Evolutionary conservation across 1,140 invertebrate genomes (phyloP).

Genomic region (Ips nitidus): DNA sequence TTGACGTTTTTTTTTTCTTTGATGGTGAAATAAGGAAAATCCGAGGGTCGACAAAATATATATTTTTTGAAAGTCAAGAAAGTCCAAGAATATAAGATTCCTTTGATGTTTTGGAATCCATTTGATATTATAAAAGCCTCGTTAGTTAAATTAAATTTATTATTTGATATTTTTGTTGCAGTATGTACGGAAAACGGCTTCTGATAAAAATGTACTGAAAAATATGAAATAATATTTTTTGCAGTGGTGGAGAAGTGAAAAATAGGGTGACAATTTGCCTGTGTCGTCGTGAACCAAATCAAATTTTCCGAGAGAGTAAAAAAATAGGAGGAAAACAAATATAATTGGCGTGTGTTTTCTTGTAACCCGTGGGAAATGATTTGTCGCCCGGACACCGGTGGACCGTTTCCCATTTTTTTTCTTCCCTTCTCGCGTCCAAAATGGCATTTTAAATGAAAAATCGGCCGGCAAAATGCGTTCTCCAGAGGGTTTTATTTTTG

Average conservation of each 20-base stretch:
- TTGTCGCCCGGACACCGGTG: constrained; percentile 5
- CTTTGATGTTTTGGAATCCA: no score
- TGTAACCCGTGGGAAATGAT: constrained; percentile 15
- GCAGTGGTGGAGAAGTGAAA: no score
- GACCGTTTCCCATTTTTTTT: neutral
- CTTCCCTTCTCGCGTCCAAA: neutral
- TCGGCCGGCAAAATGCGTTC: constrained; percentile 11
- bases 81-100: no score
- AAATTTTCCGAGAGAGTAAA: neutral
- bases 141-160: no score
- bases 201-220: no score
- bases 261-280: no score
- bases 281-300: no score
- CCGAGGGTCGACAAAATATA: constrained; percentile 16
- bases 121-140: no score
- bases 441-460: constrained; percentile 20
- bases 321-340: neutral
- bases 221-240: no score
- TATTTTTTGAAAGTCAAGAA: neutral
- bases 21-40: constrained; percentile 19
- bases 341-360: constrained; percentile 14
- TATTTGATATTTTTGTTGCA: no score
- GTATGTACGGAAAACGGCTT: no score
- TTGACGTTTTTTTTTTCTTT: constrained; percentile 10
- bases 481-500: constrained; percentile 5